Evolutionary conservation across 1,140 invertebrate species (phyloP).

Genomic region (Battus philenor): DNA sequence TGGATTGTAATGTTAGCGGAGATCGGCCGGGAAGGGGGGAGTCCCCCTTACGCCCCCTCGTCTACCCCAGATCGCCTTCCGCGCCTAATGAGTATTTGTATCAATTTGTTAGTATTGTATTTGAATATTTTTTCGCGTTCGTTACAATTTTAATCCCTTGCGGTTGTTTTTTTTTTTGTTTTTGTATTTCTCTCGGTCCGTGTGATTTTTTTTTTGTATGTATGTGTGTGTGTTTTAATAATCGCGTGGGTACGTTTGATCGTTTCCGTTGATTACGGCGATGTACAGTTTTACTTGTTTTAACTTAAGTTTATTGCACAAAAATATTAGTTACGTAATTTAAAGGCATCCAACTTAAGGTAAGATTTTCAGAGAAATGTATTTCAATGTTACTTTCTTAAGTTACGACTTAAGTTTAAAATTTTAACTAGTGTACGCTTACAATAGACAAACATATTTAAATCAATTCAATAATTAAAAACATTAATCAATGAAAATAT

Average conservation of each 20-base stretch:
- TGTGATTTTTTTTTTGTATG: conserved; percentile 22
- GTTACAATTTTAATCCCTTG: conserved; percentile 72
- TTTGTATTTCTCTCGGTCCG: conserved; percentile 51
- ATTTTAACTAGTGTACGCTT: too few species aligned
- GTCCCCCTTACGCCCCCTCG: conserved; percentile 17
- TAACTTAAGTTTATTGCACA: too few species aligned
- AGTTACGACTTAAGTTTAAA: too few species aligned
- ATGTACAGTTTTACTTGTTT: too few species aligned
- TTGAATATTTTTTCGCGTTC: conserved; percentile 73
- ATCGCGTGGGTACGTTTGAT: conserved; percentile 47
- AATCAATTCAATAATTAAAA: too few species aligned
- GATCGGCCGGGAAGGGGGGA: conserved; percentile 44
- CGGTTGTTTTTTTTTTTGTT: conserved; percentile 57
- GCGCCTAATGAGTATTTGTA: conserved; percentile 74
- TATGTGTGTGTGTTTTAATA: conserved; percentile 35
- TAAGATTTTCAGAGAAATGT: too few species aligned
- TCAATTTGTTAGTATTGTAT: conserved; percentile 76
- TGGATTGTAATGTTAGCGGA: conserved; percentile 69
- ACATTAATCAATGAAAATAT: too few species aligned
- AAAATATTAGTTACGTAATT: too few species aligned
- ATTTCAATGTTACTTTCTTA: too few species aligned
- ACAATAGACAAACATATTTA: too few species aligned
- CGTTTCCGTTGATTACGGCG: conserved; percentile 58
- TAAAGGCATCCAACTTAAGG: too few species aligned
- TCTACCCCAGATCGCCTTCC: conserved; percentile 46